Conservation (phyloP, 2,888 invertebrate genomes). For the Baronia brevicornis region DNA sequence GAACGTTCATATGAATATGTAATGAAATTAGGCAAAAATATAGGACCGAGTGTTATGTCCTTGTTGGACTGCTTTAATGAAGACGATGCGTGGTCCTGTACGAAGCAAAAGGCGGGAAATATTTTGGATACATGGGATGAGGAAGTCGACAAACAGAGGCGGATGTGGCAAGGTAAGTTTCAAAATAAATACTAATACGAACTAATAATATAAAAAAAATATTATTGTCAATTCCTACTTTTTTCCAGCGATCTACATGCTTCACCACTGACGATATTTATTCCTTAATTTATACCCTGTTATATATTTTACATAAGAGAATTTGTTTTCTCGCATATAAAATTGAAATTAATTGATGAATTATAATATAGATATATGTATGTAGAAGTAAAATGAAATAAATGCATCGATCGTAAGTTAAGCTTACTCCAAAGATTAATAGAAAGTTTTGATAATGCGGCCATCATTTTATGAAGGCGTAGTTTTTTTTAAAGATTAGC, state of each 20-base stretch:
- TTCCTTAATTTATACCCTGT: slow-evolving; percentile 6
- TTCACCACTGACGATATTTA: too few relatives aligned
- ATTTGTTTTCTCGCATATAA: too few relatives aligned
- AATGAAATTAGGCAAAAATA: slow-evolving; percentile 50
- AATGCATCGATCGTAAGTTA: too few relatives aligned
- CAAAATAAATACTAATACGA: neutral
- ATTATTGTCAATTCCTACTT: too few relatives aligned
- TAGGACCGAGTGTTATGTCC: slow-evolving; percentile 70
- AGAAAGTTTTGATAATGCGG: too few relatives aligned
- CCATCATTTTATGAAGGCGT: too few relatives aligned
- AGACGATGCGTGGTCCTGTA: slow-evolving; percentile 70
- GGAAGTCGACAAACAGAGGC: slow-evolving; percentile 48
- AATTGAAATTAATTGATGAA: too few relatives aligned
- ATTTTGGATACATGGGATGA: slow-evolving; percentile 61
- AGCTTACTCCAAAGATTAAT: too few relatives aligned
- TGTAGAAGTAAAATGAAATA: too few relatives aligned
- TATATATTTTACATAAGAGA: slow-evolving; percentile 5
- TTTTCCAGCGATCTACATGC: too few relatives aligned
- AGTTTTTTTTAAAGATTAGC: too few relatives aligned
- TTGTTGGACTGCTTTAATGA: slow-evolving; percentile 70
- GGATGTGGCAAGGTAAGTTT: slow-evolving; percentile 54
- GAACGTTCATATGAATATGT: slow-evolving; percentile 60
- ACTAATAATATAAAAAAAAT: neutral
- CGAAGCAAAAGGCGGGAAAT: slow-evolving; percentile 69
- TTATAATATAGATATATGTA: too few relatives aligned